Base-by-base conservation (phyloP, 1,140 invertebrate species). In the Papilio xuthus region DNA sequence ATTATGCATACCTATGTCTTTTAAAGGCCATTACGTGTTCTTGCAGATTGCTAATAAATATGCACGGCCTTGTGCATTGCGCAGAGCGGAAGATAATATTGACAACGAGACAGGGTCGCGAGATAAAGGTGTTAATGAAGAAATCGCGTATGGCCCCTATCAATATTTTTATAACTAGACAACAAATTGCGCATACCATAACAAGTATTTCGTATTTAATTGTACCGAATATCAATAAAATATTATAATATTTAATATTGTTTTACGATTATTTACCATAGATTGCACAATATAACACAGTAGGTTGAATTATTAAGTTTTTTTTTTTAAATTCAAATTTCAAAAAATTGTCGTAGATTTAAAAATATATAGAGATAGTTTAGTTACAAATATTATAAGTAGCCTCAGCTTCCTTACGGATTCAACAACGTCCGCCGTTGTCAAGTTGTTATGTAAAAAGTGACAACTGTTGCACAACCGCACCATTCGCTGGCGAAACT, bases 381-480 rank as follows among this genome's bases (percentile, higher is more conserved):
- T 56, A 23, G 12, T 4, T 1, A 67, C 26, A 28, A 67, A 67
- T 67, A 26, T 67, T 28, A 26, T 67, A 60, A 20, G 56, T 60
- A 9, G 67, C 20, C 23, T 23, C 63, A 9, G 63, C n/a, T 76
- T 76, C 74, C 37, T 32, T 63, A 60, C 53, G 37, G 74, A 76
- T 76, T 73, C 71, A 26, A 53, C 72, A 47, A n/a, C 26, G 23
- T 75, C 28, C 78, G 81, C 44, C 76, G 70, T 81, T 75, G 81
- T 84, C 82, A 84, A 79, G 84, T 75, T 76, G 87, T 93, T 93
- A 93, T 92, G 89, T 93, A 93, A 93, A 92, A 92, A 91, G 90
- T 90, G 90, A 90, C 88, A 92, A 90, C 89, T 84, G 84, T 93
- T 93, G 88, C 92, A 93, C 90, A 93, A 93, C 91, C 84, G 83